Conservation (phyloP, 2,797 vertebrate species). For the Sarcophilus harrisii region DNA sequence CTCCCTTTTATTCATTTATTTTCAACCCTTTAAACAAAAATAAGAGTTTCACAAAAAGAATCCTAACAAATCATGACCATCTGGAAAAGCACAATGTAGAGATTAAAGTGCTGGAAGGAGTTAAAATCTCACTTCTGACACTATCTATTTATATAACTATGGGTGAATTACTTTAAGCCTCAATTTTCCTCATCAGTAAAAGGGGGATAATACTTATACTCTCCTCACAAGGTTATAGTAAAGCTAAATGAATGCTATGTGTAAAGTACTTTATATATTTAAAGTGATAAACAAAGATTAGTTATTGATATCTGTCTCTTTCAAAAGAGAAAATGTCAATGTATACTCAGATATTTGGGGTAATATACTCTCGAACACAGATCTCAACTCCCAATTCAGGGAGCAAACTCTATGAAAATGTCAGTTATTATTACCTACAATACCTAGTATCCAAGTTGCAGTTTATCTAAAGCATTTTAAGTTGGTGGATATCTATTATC, state of each 20-base stretch:
- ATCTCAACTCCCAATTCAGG: not conserved
- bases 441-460: not conserved
- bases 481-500: not conserved
- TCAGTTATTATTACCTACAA: not conserved
- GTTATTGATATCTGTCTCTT: not conserved
- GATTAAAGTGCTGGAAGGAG: not conserved
- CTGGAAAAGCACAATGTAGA: not conserved
- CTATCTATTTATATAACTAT: not conserved
- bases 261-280: not conserved
- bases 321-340: not conserved
- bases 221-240: not conserved
- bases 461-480: not conserved
- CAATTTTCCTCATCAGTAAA: not conserved
- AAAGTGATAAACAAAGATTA: not conserved
- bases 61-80: not conserved
- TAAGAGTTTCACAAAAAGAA: not conserved
- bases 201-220: not conserved
- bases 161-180: not conserved
- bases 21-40: not conserved
- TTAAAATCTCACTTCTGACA: not conserved
- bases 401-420: not conserved
- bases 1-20: conserved; percentile 16
- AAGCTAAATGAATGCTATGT: not conserved
- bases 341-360: not conserved
- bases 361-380: not conserved